Percentiles rank a stretch among this genome's conserved stretches.
phyloP scores from a whole-genome alignment of 2,113 vertebrate species.

The Ivindomyrus marchei region DNA sequence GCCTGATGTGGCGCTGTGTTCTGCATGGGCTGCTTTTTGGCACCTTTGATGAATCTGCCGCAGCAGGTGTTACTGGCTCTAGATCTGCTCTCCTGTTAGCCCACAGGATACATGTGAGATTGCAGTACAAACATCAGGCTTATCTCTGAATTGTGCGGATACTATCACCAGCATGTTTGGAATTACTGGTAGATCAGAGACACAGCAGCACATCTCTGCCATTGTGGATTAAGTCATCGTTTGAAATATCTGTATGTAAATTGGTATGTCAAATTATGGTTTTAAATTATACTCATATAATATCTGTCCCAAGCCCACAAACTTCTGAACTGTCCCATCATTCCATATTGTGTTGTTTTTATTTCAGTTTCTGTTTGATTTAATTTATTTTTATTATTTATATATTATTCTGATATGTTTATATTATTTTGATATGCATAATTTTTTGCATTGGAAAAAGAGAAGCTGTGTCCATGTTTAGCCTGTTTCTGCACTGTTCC shows the following conservation, averaged over 20 bases:
- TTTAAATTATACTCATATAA: background rate
- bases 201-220: background rate
- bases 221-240: background rate
- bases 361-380: background rate
- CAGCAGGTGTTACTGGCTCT: slow-evolving; percentile 59
- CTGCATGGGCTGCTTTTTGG: slow-evolving; percentile 43
- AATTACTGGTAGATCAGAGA: background rate
- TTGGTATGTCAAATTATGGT: background rate
- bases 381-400: background rate
- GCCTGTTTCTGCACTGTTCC: background rate
- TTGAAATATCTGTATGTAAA: background rate
- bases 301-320: background rate
- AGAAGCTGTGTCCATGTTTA: background rate
- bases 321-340: background rate
- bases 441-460: background rate
- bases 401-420: background rate
- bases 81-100: slow-evolving; percentile 62
- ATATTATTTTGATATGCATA: background rate
- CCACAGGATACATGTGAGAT: background rate
- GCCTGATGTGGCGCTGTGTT: slow-evolving; percentile 49
- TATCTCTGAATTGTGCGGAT: background rate
- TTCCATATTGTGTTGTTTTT: background rate
- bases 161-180: background rate
- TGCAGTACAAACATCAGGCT: background rate
- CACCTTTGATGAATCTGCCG: slow-evolving; percentile 52